Evolutionary conservation across 2,797 vertebrate species (phyloP).

Genomic region (Protonibea diacanthus): DNA sequence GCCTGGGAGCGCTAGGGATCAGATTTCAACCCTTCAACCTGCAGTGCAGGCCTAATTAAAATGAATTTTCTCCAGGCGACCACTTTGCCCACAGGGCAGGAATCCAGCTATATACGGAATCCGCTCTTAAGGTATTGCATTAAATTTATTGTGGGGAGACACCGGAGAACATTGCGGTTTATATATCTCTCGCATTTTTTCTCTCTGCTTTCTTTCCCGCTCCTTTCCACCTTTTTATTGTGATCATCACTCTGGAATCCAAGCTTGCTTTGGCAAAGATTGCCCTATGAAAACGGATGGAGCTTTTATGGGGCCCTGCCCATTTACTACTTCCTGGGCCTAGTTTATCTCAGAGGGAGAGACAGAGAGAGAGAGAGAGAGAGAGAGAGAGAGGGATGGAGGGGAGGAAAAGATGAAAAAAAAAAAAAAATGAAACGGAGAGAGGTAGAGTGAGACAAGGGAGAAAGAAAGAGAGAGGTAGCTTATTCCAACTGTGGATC

Average conservation of each 20-base stretch:
- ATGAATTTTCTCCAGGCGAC: constrained; percentile 87
- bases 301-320: constrained; percentile 78
- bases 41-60: constrained; percentile 87
- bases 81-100: constrained; percentile 84
- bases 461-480: constrained; percentile 61
- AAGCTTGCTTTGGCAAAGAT: constrained; percentile 83
- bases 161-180: constrained; percentile 82
- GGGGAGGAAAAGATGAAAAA: constrained; percentile 34
- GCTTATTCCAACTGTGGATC: constrained; percentile 81
- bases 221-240: constrained; percentile 83
- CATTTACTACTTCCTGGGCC: constrained; percentile 81
- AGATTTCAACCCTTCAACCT: constrained; percentile 85
- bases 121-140: constrained; percentile 84
- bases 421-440: constrained; percentile 42
- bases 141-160: constrained; percentile 83
- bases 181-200: constrained; percentile 77
- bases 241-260: constrained; percentile 84
- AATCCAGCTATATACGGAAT: constrained; percentile 80
- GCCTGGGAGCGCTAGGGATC: constrained; percentile 82
- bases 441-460: constrained; percentile 64
- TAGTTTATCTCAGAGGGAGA: constrained; percentile 72
- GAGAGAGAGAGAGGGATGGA: constrained; percentile 17
- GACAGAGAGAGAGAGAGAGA: constrained; percentile 31
- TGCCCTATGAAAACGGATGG: constrained; percentile 82
- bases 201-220: constrained; percentile 60